Base-by-base conservation (phyloP, 1,140 invertebrate species). In the Danaus melanippus region DNA sequence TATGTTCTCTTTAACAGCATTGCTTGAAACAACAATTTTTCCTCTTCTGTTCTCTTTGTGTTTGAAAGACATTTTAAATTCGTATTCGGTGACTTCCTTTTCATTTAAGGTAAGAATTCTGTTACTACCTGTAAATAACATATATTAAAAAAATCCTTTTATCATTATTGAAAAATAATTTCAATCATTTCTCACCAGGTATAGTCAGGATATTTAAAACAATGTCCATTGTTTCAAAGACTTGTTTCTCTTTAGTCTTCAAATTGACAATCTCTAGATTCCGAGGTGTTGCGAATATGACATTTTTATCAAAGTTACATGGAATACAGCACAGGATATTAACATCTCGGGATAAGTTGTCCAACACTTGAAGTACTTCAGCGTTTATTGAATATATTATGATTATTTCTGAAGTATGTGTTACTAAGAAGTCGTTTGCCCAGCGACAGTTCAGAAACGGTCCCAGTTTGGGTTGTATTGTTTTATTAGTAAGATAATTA, bases 31-130 rank as follows among this genome's bases (percentile, higher is more conserved):
- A 0, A 86, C 57, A 7, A 52, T 70, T 17, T 68, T 60, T 32
- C 66, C 61, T 2, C 56, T 69, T 46, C 57, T 60, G 50, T 67
- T 62, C n/a, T 48, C 59, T 5, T 60, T 47, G 53, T 69, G 71
- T 17, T 46, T 51, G 10, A 60, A 53, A 7, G 51, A 44, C 10
- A 67, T 50, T 56, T 70, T 69, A 32, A 73, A 69, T 15, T 71
- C 69, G 46, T 81, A 74, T 47, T 78, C 75, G 5, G 62, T 69
- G 12, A 85, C 56, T 44, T 79, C 74, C 15, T 66, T 75, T 11
- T 66, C 41, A 57, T 77, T 84, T 12, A 82, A 58, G 0, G 74
- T 78, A 57, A 85, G 64, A 32, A 85, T 79, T 71, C 68, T 80
- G 52, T 77, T 79, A 50, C 58, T 77, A 32, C 74, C 82, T 85